Evolutionary conservation across 2,797 vertebrate species (phyloP).

Genomic region (Botia almorhae): DNA sequence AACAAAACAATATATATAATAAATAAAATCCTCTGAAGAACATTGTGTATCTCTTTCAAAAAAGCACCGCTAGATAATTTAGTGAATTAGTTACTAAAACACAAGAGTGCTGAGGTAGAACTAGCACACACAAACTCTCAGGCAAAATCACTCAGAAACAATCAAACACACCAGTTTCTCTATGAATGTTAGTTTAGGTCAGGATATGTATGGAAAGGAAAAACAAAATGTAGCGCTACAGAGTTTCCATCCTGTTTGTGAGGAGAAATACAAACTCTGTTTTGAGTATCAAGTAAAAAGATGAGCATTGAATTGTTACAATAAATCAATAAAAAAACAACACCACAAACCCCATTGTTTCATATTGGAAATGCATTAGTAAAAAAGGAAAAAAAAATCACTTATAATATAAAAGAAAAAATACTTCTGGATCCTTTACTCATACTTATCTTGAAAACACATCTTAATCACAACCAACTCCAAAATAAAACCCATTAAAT

Average conservation of each 20-base stretch:
- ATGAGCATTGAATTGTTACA: neutral
- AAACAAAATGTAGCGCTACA: neutral
- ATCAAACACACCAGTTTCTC: constrained; percentile 12
- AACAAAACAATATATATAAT: neutral
- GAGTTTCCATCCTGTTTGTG: neutral
- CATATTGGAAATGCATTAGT: neutral
- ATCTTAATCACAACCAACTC: neutral
- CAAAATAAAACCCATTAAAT: constrained; percentile 1
- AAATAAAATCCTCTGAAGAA: constrained; percentile 27
- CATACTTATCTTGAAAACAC: neutral
- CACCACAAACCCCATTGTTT: neutral
- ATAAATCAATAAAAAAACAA: neutral
- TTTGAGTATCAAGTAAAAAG: neutral
- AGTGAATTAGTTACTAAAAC: constrained; percentile 46
- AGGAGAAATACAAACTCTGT: neutral
- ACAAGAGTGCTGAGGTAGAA: constrained; percentile 53
- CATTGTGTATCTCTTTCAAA: neutral
- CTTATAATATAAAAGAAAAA: neutral
- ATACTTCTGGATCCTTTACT: neutral
- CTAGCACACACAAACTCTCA: constrained; percentile 24
- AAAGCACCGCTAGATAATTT: constrained; percentile 33
- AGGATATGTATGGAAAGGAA: neutral
- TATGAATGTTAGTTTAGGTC: constrained; percentile 19
- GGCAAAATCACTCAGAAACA: constrained; percentile 38
- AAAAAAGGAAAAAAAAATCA: neutral